Percentiles rank a stretch among this genome's conserved stretches.
Conservation (phyloP, 1,140 invertebrate genomes). For the Araneus ventricosus region DNA sequence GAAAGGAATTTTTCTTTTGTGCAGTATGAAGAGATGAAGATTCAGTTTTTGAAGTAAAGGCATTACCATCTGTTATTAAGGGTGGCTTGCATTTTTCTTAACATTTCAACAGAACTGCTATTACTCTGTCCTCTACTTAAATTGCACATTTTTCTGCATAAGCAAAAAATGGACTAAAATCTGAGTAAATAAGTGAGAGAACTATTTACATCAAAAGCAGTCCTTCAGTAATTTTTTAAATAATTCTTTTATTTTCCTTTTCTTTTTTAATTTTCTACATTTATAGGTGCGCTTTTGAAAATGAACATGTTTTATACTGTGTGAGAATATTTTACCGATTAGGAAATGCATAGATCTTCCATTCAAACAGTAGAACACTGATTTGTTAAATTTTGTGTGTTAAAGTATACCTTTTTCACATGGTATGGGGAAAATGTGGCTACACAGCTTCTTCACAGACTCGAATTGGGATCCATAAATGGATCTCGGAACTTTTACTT, state of each 20-base stretch:
- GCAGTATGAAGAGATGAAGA: background rate
- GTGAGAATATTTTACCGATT: background rate
- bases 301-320: slow-evolving; percentile 1
- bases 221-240: background rate
- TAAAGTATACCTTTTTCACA: background rate
- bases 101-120: no score
- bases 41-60: background rate
- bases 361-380: background rate
- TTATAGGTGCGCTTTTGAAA: background rate
- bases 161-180: background rate
- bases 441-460: slow-evolving; percentile 2
- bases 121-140: background rate
- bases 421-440: background rate
- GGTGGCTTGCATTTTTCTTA: background rate
- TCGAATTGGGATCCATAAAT: background rate
- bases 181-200: background rate
- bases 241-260: background rate
- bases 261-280: background rate
- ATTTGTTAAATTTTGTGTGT: background rate
- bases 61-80: background rate
- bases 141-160: background rate
- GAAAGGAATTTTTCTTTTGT: background rate
- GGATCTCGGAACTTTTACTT: slow-evolving; percentile 59
- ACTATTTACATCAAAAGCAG: background rate
- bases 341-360: slow-evolving; percentile 11